Conservation (phyloP, 1,140 invertebrate species). For the Microplitis mediator region DNA sequence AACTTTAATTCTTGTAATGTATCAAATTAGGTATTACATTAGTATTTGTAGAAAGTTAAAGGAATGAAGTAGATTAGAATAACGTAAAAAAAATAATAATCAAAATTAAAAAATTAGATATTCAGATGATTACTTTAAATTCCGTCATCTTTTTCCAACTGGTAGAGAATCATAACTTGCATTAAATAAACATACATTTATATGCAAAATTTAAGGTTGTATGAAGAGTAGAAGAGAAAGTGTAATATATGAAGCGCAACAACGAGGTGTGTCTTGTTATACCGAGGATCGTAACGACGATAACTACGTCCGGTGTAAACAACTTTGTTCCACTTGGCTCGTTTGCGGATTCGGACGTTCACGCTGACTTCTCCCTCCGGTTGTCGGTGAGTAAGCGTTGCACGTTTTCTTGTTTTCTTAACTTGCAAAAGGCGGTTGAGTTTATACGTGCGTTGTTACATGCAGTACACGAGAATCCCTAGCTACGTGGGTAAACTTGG, state of each 20-base stretch:
- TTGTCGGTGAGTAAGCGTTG: neutral
- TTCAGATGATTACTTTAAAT: neutral
- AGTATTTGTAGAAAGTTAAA: too few relatives aligned
- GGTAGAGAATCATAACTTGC: neutral
- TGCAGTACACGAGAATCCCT: constrained; percentile 4
- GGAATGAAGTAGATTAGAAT: too few relatives aligned
- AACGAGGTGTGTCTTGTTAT: constrained; percentile 8
- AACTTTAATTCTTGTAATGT: too few relatives aligned
- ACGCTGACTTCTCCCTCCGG: constrained; percentile 5
- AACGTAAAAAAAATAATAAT: too few relatives aligned
- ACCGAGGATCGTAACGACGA: constrained; percentile 8
- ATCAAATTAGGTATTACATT: too few relatives aligned
- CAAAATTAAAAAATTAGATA: neutral
- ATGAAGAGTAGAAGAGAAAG: neutral
- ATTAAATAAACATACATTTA: constrained; percentile 6
- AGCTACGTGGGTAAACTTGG: constrained; percentile 13
- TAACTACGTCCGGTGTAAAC: constrained; percentile 27
- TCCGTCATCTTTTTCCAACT: neutral
- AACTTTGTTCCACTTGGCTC: constrained; percentile 16
- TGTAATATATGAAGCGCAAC: neutral
- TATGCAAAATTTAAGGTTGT: constrained; percentile 2
- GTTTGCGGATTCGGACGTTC: constrained; percentile 18
- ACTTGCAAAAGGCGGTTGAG: neutral
- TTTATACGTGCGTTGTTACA: neutral
- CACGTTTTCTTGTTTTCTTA: neutral